Conservation (phyloP, 2,888 invertebrate species). For the Phlogophora meticulosa region DNA sequence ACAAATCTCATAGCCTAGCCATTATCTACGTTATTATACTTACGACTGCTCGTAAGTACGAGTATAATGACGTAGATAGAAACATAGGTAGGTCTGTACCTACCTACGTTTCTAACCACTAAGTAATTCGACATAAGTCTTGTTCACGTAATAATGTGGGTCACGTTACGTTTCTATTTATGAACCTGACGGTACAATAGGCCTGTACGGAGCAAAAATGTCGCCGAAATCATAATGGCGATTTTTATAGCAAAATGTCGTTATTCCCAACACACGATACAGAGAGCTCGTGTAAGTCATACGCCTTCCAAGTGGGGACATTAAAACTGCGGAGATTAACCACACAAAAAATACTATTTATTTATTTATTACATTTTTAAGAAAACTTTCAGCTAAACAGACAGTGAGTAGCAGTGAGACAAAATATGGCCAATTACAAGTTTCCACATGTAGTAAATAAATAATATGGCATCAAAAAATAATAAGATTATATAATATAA, state of each 20-base stretch:
- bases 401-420: too few species aligned
- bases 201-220: slow-evolving; percentile 18
- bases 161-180: slow-evolving; percentile 29
- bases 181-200: slow-evolving; percentile 30
- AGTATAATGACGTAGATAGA: too few species aligned
- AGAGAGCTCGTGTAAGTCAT: slow-evolving; percentile 45
- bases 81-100: too few species aligned
- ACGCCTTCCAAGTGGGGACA: slow-evolving; percentile 42
- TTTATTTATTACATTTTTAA: neutral
- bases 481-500: too few species aligned
- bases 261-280: slow-evolving; percentile 32
- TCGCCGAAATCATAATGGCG: slow-evolving; percentile 23
- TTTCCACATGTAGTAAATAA: too few species aligned
- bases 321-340: slow-evolving; percentile 42
- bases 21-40: too few species aligned
- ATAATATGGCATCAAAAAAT: too few species aligned
- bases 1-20: too few species aligned
- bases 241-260: slow-evolving; percentile 48
- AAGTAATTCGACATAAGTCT: slow-evolving; percentile 18
- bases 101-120: too few species aligned
- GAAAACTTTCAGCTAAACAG: too few species aligned
- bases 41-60: too few species aligned
- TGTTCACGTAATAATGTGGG: slow-evolving; percentile 10
- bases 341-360: neutral
- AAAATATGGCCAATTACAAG: too few species aligned